A percentile compares a stretch with the other conserved stretches of the same genome.
Conservation (phyloP, 2,888 invertebrate genomes). For the Unio pictorum region DNA sequence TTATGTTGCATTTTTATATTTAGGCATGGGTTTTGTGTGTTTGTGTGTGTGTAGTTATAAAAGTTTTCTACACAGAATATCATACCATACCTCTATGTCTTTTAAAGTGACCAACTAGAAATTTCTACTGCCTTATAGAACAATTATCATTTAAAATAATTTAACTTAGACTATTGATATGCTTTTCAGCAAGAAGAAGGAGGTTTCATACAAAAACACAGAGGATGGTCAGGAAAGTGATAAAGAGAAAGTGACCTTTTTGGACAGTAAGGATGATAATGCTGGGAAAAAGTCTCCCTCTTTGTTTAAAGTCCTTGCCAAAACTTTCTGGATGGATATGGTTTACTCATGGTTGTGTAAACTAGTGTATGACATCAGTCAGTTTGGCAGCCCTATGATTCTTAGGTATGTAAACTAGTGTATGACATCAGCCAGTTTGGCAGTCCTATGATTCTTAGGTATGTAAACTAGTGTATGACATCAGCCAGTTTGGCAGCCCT, state of each 20-base stretch:
- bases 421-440: constrained; percentile 57
- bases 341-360: constrained; percentile 53
- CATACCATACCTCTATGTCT: no score
- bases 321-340: constrained; percentile 45
- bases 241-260: neutral
- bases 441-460: constrained; percentile 50
- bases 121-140: neutral
- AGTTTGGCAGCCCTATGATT: constrained; percentile 53
- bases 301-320: constrained; percentile 43
- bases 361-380: constrained; percentile 51
- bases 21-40: no score
- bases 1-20: no score
- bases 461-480: constrained; percentile 43
- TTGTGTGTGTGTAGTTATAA: no score
- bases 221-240: constrained; percentile 2
- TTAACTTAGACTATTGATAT: neutral
- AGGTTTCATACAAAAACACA: neutral
- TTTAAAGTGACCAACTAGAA: no score
- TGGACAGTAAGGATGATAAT: constrained; percentile 1
- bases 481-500: constrained; percentile 55
- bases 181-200: neutral
- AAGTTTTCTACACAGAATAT: no score
- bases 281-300: constrained; percentile 40
- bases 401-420: constrained; percentile 41
- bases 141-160: constrained; percentile 10